A percentile compares a stretch with the other conserved stretches of the same genome.
Conservation (phyloP, 2,888 invertebrate genomes). For the Eupeodes latifasciatus region DNA sequence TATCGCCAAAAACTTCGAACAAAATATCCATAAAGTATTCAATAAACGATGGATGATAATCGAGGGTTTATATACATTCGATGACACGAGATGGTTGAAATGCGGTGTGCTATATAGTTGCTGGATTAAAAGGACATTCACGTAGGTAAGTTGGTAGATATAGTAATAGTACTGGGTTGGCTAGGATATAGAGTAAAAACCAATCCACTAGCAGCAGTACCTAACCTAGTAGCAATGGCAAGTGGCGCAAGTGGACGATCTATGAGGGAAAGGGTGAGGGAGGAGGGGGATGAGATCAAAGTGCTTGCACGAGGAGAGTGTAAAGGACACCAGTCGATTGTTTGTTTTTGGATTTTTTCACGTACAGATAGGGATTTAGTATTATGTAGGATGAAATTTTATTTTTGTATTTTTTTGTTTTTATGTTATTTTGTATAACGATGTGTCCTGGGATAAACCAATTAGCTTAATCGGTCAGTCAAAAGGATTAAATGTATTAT, state of each 20-base stretch:
- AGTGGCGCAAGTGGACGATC: slow-evolving; percentile 20
- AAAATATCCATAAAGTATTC: slow-evolving; percentile 67
- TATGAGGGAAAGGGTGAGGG: not conserved
- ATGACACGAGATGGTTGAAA: slow-evolving; percentile 17
- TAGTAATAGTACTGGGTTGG: not conserved
- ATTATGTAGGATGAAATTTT: not conserved
- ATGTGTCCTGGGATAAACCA: slow-evolving; percentile 67
- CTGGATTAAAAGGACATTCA: slow-evolving; percentile 39
- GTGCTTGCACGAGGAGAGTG: slow-evolving; percentile 33
- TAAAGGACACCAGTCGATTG: slow-evolving; percentile 66
- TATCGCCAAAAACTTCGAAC: slow-evolving; percentile 51
- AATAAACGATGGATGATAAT: slow-evolving; percentile 43
- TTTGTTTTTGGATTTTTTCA: slow-evolving; percentile 57
- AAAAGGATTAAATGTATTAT: slow-evolving; percentile 58
- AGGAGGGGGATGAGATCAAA: slow-evolving; percentile 26
- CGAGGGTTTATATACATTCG: slow-evolving; percentile 22
- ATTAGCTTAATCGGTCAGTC: slow-evolving; percentile 69
- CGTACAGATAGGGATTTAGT: slow-evolving; percentile 39
- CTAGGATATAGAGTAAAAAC: slow-evolving; percentile 18
- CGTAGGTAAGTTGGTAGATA: not conserved
- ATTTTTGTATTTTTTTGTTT: slow-evolving; percentile 1
- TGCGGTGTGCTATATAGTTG: slow-evolving; percentile 26
- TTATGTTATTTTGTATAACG: slow-evolving; percentile 50
- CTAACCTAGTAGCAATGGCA: not conserved
- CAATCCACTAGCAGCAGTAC: not conserved